Percentiles rank a stretch among this genome's conserved stretches.
Conservation (phyloP, 2,113 vertebrate species). For the Serinus canaria region DNA sequence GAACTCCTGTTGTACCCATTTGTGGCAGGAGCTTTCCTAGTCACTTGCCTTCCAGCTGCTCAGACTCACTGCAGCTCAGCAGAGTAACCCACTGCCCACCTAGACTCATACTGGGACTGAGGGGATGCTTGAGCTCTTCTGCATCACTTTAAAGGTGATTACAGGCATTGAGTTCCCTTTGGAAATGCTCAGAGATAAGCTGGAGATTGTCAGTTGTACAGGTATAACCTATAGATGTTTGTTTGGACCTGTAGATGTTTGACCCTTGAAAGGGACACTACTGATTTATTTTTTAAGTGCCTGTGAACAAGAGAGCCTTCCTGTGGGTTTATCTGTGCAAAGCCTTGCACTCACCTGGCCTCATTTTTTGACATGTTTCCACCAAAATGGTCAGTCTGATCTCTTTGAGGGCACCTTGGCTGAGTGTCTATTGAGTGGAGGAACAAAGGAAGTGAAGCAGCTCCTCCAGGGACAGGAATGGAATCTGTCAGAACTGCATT, state of each 20-base stretch:
- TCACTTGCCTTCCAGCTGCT: background rate
- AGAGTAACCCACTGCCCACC: background rate
- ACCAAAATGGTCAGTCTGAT: background rate
- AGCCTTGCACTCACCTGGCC: background rate
- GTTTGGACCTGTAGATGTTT: background rate
- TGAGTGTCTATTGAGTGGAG: background rate
- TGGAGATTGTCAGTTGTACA: background rate
- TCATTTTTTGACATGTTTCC: background rate
- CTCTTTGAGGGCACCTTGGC: background rate
- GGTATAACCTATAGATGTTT: background rate
- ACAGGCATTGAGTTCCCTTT: background rate
- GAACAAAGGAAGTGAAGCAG: background rate
- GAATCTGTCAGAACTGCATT: background rate
- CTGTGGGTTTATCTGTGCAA: background rate
- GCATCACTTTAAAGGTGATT: background rate
- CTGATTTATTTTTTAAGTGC: background rate
- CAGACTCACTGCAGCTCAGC: background rate
- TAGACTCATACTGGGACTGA: background rate
- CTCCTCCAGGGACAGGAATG: background rate
- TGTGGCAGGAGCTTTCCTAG: background rate
- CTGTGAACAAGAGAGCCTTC: background rate
- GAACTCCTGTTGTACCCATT: background rate
- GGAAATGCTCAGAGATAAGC: background rate
- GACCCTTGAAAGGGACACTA: background rate
- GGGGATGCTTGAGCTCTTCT: background rate